phyloP scores from a whole-genome alignment of 2,888 invertebrate genomes.

The Uloborus plumipes region DNA sequence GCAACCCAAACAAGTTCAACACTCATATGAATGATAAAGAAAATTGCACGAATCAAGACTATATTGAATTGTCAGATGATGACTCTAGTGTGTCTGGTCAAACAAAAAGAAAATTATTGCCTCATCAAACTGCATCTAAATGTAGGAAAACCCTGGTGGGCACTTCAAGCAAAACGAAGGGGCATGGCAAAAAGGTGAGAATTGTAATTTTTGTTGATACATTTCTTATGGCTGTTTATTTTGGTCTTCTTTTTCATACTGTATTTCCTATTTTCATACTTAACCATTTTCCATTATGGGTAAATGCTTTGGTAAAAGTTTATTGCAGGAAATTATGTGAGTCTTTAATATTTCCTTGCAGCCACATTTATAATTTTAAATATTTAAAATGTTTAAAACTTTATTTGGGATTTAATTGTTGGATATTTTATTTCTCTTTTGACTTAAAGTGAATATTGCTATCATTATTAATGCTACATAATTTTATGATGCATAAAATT shows the following conservation, averaged over 20 bases:
- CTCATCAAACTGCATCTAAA: neutral
- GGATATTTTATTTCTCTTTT: no score
- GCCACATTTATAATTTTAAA: no score
- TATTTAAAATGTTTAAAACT: no score
- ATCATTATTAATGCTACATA: no score
- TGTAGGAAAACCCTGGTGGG: neutral
- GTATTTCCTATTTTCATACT: neutral
- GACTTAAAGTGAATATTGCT: no score
- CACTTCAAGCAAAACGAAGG: constrained; percentile 15
- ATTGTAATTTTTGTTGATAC: neutral
- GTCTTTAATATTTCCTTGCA: no score
- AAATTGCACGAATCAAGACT: neutral
- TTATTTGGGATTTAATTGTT: no score
- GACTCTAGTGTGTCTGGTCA: constrained; percentile 6
- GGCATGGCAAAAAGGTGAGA: constrained; percentile 25
- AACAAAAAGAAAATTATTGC: constrained; percentile 25
- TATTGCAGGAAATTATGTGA: no score
- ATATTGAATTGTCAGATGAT: neutral
- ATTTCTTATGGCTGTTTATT: no score
- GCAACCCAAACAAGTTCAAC: neutral
- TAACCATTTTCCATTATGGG: no score
- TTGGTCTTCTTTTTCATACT: neutral
- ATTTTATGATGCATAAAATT: no score
- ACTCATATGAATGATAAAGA: constrained; percentile 22
- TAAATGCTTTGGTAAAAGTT: no score